Base-by-base conservation (phyloP, 2,888 invertebrate species). In the Alentia gelatinosa region DNA sequence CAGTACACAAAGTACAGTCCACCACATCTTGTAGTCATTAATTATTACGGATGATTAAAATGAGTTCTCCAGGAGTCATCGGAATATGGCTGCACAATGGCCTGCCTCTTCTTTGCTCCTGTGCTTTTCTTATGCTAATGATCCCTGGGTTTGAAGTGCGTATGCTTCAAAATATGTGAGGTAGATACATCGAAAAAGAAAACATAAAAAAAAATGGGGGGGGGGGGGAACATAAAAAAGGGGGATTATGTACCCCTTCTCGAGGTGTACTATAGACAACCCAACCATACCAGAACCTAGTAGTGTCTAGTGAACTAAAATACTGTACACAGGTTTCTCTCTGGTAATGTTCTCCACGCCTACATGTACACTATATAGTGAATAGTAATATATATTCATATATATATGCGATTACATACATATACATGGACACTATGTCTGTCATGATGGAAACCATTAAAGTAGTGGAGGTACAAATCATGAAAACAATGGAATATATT, bases 401-500 rank as follows among this genome's bases (percentile, higher is more conserved):
- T 83, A 83, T 83, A 83, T 40, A 83, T 83, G n/a, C 19, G 83
- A n/a, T 23, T 40, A 39, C 83, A 83, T 74, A 39, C 83, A 83
- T 74, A n/a, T 74, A 74, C 74, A 74, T 79, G n/a, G 79, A 79
- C 79, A 79, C 39, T n/a, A 79, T 79, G 68, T 79, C 35, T 79
- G 39, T 79, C 79, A 79, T 79, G 79, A 37, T 79, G 79, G 37
- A 79, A 79, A 79, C 79, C 79, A 79, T 79, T 39, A 68, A 26
- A 68, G 68, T 68, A 79, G 79, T 79, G 30, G 86, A 86, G 42
- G 86, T 86, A 86, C 86, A 86, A 47, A 86, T 86, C 86, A 86
- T 47, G 86, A 86, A 86, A 86, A 47, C 42, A 86, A 86, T 86
- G 86, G 86, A 86, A 86, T 86, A 86, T 50, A 86, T 47, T 86